Evolutionary conservation across 2,113 vertebrate species (phyloP).

Genomic region (Zingel zingel): DNA sequence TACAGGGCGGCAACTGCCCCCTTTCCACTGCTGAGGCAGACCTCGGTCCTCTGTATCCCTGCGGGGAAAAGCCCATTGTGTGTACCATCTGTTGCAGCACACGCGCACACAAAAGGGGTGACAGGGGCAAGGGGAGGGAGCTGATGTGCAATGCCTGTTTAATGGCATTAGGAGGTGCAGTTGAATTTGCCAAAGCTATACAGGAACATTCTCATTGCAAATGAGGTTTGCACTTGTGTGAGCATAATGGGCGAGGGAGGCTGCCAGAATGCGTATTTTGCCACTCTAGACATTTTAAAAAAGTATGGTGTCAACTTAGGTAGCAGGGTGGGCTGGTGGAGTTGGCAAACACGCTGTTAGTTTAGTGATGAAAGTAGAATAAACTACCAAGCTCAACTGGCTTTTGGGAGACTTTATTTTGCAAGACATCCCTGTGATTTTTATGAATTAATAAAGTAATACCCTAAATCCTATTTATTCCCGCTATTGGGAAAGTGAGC

Average conservation of each 20-base stretch:
- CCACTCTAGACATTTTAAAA: background rate
- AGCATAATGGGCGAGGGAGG: constrained; percentile 33
- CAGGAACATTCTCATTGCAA: constrained; percentile 67
- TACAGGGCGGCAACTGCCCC: constrained; percentile 56
- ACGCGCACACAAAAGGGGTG: constrained; percentile 57
- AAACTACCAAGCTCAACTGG: background rate
- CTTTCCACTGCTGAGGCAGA: constrained; percentile 46
- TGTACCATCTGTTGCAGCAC: constrained; percentile 75
- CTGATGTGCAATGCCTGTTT: constrained; percentile 68
- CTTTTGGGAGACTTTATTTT: background rate
- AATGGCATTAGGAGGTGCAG: constrained; percentile 74
- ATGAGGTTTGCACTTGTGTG: constrained; percentile 50
- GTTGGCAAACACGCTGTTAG: background rate
- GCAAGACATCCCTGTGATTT: background rate
- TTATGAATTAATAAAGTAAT: background rate
- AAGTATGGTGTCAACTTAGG: background rate
- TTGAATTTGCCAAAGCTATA: constrained; percentile 70
- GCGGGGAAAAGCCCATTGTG: constrained; percentile 68
- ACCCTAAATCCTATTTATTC: background rate
- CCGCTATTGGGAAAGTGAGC: background rate
- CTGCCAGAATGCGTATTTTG: constrained; percentile 23
- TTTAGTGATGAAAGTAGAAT: background rate
- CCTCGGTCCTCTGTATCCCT: constrained; percentile 50
- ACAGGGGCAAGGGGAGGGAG: constrained; percentile 20
- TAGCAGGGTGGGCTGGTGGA: background rate